Evolutionary conservation across 2,797 vertebrate species (phyloP).

Genomic region (Ispidina lecontei): DNA sequence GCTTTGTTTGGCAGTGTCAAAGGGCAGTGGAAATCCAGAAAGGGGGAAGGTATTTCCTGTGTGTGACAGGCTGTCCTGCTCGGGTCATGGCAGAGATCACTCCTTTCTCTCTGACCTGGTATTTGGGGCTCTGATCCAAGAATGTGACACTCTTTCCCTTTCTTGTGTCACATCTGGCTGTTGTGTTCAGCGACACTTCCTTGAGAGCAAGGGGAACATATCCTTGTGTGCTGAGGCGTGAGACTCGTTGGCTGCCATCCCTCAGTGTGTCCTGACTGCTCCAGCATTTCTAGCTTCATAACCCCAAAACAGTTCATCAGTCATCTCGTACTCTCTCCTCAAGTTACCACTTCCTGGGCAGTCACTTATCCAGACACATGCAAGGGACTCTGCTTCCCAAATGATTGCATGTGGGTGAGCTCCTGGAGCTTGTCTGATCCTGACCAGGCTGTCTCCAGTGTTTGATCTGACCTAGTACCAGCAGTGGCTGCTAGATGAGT

Average conservation of each 20-base stretch:
- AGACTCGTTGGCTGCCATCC: neutral
- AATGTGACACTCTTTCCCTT: neutral
- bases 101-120: neutral
- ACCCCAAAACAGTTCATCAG: neutral
- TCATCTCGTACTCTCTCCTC: neutral
- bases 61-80: neutral
- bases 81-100: neutral
- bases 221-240: neutral
- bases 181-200: neutral
- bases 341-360: neutral
- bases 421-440: neutral
- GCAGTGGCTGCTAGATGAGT: neutral
- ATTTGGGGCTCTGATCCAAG: constrained; percentile 11
- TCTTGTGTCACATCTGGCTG: neutral
- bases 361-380: neutral
- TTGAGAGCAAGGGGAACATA: neutral
- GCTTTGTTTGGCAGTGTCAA: constrained; percentile 37
- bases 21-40: constrained; percentile 10
- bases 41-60: constrained; percentile 1
- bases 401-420: neutral
- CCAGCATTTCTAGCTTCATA: neutral
- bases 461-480: neutral
- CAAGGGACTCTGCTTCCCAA: neutral
- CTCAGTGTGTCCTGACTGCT: neutral
- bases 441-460: neutral